Conservation (phyloP, 1,140 invertebrate genomes). For the Batillaria attramentaria region DNA sequence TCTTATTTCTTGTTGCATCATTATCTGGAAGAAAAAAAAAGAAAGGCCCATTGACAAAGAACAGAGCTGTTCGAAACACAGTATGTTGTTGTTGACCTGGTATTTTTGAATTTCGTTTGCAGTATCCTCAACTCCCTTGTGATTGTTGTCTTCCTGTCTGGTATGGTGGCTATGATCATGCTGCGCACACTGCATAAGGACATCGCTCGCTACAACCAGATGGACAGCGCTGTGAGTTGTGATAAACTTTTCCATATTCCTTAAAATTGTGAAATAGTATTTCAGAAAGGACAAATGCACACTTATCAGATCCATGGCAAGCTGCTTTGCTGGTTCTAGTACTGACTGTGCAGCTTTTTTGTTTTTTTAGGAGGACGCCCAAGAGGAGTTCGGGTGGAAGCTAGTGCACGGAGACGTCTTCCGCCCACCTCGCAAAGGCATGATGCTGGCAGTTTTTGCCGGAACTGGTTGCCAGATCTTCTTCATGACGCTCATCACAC, state of each 20-base stretch:
- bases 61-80: too few relatives aligned
- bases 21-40: not conserved
- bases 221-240: slow-evolving; percentile 75
- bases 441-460: slow-evolving; percentile 94
- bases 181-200: slow-evolving; percentile 97
- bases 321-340: too few relatives aligned
- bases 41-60: too few relatives aligned
- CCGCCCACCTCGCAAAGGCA: slow-evolving; percentile 92
- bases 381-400: slow-evolving; percentile 99
- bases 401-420: slow-evolving; percentile 76
- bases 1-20: not conserved
- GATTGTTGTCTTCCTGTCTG: slow-evolving; percentile 83
- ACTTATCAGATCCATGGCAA: too few relatives aligned
- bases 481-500: slow-evolving; percentile 77
- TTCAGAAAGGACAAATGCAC: too few relatives aligned
- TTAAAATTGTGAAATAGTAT: too few relatives aligned
- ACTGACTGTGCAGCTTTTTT: too few relatives aligned
- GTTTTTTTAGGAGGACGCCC: slow-evolving; percentile 90
- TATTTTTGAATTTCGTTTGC: slow-evolving; percentile 10
- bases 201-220: slow-evolving; percentile 97
- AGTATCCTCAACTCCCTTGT: slow-evolving; percentile 77
- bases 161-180: slow-evolving; percentile 99
- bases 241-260: not conserved
- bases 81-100: not conserved
- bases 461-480: slow-evolving; percentile 95